Base-by-base conservation (phyloP, 2,113 vertebrate species). In the Rhegmatorhina hoffmannsi region DNA sequence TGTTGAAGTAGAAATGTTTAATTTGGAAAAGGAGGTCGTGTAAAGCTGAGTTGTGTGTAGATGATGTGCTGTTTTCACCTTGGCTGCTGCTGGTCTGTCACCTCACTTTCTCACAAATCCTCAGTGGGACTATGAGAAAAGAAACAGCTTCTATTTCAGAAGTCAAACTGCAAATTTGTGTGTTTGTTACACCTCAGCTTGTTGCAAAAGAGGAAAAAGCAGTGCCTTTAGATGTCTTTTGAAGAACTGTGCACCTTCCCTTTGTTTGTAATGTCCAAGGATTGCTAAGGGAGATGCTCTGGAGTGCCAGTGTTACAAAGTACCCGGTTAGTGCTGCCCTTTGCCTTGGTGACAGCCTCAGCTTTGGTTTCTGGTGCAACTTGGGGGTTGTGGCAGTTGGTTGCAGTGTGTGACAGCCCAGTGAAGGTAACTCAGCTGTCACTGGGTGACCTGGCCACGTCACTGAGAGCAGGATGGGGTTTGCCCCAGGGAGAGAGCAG, bases 101-200 rank as follows among this genome's bases (percentile, higher is more conserved):
- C 46, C 15, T 23, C 8, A 4, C 34, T 66, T 85, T 69, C 60
- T 55, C 17, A 43, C 11, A 84, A 69, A 67, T 70, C 43, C 53
- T 58, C 3, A 2, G 2, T 70, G 60, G 64, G 81, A 43, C 55
- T 34, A 2, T 64, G 25, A 33, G 38, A 55, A 74, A 88, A 80
- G 63, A 66, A 85, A 38, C 64, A 87, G 34, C 38, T 84, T 94
- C 26, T 28, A 8, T 76, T 78, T 93, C 40, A 76, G 69, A 44
- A 59, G 38, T 49, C 55, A 92, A 87, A 34, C 52, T 44, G 10
- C 24, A 60, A 24, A 60, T 60, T 53, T 79, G 23, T 44, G 7
- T 4, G 4, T 5, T 47, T 44, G 55, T 70, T 91, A 34, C 34
- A 53, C 23, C 20, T 77, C 64, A 24, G 6, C 11, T 82, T 78